Evolutionary conservation across 2,113 vertebrate genomes (phyloP).

Genomic region (Pholis gunnellus): DNA sequence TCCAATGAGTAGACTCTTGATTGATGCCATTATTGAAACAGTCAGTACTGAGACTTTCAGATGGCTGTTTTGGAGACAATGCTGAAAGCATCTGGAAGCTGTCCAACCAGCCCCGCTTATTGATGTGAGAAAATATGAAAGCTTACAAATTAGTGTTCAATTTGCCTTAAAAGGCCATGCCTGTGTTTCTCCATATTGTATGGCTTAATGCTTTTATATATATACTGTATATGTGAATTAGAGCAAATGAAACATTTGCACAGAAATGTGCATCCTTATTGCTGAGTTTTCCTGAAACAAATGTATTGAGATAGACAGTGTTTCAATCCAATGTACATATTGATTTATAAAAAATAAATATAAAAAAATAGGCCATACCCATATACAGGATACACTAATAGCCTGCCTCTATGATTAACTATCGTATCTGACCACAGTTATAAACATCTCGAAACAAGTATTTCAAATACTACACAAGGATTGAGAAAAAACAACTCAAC

Average conservation of each 20-base stretch:
- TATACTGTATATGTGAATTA: no score
- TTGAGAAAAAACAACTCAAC: neutral
- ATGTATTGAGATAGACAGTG: neutral
- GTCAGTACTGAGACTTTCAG: neutral
- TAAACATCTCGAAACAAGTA: neutral
- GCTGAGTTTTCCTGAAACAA: neutral
- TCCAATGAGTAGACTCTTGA: slow-evolving; percentile 23
- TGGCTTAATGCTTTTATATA: neutral
- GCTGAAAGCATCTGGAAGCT: slow-evolving; percentile 41
- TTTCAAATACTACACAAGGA: neutral
- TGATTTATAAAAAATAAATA: neutral
- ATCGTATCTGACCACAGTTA: neutral
- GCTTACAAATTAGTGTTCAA: neutral
- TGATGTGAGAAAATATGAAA: slow-evolving; percentile 28
- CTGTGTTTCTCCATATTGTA: neutral
- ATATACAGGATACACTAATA: neutral
- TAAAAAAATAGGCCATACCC: no score
- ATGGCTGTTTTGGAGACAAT: neutral
- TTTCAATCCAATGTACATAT: neutral
- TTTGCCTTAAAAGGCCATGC: neutral
- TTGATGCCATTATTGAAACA: slow-evolving; percentile 39
- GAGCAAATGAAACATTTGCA: neutral
- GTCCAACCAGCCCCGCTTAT: slow-evolving; percentile 15
- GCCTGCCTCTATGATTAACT: neutral
- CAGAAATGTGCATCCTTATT: neutral